Base-by-base conservation (phyloP, 1,140 invertebrate genomes). In the Hycleus cichorii region DNA sequence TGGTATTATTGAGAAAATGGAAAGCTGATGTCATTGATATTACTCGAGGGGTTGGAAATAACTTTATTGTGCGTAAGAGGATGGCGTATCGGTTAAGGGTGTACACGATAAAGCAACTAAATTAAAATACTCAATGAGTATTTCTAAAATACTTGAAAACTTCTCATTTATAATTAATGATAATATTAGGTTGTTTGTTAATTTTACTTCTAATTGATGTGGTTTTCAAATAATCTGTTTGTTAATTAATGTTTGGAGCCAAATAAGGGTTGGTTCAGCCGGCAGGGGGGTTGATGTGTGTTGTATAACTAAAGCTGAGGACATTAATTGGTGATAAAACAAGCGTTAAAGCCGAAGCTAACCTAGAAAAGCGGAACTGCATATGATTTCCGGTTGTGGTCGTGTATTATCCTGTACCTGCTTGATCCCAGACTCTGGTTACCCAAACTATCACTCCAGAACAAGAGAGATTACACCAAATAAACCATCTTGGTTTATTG, bases 1-100 rank as follows among this genome's bases (percentile, higher is more conserved):
- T 44, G 48, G 50, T 50, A 57, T 58, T 64, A 61, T 64, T 54
- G 59, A 51, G 42, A 55, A 60, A 60, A 63, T 64, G 62, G 59
- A 64, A 59, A 60, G 56, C 54, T 55, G 59, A 60, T 60, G 58
- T 64, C 58, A 61, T 58, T 64, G 58, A 64, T 64, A 64, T 58
- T 58, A 61, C 54, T 58, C 47, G 54, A 55, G 62, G 62, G 59
- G 49, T 60, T 59, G 54, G 55, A 64, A 64, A 64, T 64, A 64
- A 61, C 59, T 55, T 64, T 61, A 60, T 63, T 57, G 49, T 59
- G 57, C 54, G 61, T 63, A 52, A 61, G 54, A 61, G 48, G 12
- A 32, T 4, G 32, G 7, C 59, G 51, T 42, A 47, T 44, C 47
- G 47, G 46, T 47, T 43, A 45, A 55, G 26, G 32, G 32, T 32